Conservation (phyloP, 2,888 invertebrate species). For the Synanthedon tipuliformis region DNA sequence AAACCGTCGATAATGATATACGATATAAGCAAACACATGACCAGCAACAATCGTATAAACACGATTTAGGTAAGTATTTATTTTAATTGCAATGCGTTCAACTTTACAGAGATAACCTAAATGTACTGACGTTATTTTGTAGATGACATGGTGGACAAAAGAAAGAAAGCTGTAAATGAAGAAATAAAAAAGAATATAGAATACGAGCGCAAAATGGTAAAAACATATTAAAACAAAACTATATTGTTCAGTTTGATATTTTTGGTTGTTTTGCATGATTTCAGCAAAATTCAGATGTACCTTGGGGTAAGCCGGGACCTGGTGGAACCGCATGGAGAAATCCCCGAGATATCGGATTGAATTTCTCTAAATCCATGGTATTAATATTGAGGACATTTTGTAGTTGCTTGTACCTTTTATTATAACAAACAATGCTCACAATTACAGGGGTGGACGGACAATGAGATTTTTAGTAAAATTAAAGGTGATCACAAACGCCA, state of each 20-base stretch:
- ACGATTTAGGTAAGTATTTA: slow-evolving; percentile 66
- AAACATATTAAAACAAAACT: slow-evolving; percentile 9
- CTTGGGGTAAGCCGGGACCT: slow-evolving; percentile 78
- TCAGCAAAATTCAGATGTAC: slow-evolving; percentile 56
- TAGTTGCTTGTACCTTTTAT: background rate
- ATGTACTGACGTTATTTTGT: slow-evolving; percentile 3
- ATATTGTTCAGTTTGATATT: slow-evolving; percentile 3
- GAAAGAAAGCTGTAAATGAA: slow-evolving; percentile 56
- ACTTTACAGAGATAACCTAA: background rate
- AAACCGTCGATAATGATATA: slow-evolving; percentile 77
- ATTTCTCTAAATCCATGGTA: slow-evolving; percentile 85
- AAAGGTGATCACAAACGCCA: slow-evolving; percentile 31
- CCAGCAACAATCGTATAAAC: slow-evolving; percentile 69
- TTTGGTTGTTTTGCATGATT: slow-evolving; percentile 17
- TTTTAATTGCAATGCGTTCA: background rate
- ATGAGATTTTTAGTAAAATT: slow-evolving; percentile 47
- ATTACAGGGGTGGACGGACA: slow-evolving; percentile 58
- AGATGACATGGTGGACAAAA: slow-evolving; percentile 72
- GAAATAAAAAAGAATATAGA: slow-evolving; percentile 56
- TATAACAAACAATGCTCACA: background rate
- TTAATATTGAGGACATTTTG: background rate
- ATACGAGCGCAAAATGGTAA: slow-evolving; percentile 70
- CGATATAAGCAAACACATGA: slow-evolving; percentile 72
- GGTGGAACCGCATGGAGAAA: slow-evolving; percentile 81
- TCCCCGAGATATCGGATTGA: slow-evolving; percentile 76